These are phyloP conservation scores for Rhyacophila brunnea DNA, from an alignment of 1,140 invertebrate species.

Conservation along the genomic window DNA sequence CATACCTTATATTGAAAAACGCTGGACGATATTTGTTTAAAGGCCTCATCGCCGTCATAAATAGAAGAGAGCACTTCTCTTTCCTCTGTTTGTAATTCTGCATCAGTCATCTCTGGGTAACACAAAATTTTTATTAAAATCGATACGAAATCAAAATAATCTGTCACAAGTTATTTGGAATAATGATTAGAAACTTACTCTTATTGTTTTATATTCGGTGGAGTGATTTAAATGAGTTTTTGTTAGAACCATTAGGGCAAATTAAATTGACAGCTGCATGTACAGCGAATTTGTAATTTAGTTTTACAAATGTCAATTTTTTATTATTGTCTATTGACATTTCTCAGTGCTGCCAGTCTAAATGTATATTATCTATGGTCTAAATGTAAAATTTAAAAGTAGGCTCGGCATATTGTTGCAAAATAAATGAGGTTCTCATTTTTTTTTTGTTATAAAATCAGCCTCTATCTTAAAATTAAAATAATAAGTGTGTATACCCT, in stretches of 20 bases:
- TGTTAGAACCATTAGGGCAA: too few species aligned
- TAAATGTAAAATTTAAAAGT: too few species aligned
- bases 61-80: slow-evolving; percentile 88
- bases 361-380: too few species aligned
- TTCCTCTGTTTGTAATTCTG: slow-evolving; percentile 81
- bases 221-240: too few species aligned
- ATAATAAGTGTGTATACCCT: too few species aligned
- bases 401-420: too few species aligned
- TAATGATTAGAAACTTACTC: not conserved
- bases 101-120: slow-evolving; percentile 38
- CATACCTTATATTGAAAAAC: slow-evolving; percentile 91
- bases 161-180: not conserved
- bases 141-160: not conserved
- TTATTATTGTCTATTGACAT: too few species aligned
- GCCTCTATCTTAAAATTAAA: too few species aligned
- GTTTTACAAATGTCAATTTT: slow-evolving; percentile 34
- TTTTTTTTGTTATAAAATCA: too few species aligned
- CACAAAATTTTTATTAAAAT: not conserved
- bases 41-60: slow-evolving; percentile 88
- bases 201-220: not conserved
- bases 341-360: too few species aligned
- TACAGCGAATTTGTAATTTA: not conserved
- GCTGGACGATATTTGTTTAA: slow-evolving; percentile 75
- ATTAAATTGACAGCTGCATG: too few species aligned
- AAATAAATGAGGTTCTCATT: too few species aligned